phyloP scores from a whole-genome alignment of 2,113 vertebrate genomes.

The Silurus asotus region DNA sequence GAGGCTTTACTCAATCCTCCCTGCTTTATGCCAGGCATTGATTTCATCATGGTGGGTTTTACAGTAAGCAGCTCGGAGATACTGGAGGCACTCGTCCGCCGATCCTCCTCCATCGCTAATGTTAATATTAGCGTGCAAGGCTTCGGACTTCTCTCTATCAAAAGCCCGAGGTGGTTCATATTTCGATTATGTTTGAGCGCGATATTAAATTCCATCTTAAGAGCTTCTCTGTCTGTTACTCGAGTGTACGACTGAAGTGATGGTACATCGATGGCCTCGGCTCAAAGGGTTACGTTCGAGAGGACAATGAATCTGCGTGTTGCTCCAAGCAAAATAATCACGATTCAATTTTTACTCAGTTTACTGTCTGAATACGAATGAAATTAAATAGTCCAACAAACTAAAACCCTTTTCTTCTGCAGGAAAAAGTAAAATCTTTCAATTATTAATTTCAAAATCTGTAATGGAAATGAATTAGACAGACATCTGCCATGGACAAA shows the following conservation, averaged over 20 bases:
- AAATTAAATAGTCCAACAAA: too few relatives aligned
- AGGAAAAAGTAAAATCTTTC: too few relatives aligned
- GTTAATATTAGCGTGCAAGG: constrained; percentile 6
- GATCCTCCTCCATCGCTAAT: not conserved
- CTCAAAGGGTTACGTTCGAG: constrained; percentile 1
- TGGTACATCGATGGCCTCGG: not conserved
- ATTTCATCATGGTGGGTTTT: constrained; percentile 37
- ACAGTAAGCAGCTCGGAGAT: constrained; percentile 34
- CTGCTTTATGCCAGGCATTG: constrained; percentile 17
- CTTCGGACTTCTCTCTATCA: not conserved
- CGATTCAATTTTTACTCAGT: not conserved
- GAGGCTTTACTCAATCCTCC: constrained; percentile 8
- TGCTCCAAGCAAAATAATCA: not conserved
- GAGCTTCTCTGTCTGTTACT: not conserved
- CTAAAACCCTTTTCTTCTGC: too few relatives aligned
- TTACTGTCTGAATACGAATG: not conserved
- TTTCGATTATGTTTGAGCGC: not conserved
- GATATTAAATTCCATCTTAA: not conserved
- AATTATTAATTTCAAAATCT: too few relatives aligned
- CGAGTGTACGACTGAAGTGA: constrained; percentile 3
- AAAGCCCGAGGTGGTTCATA: not conserved
- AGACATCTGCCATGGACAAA: not conserved
- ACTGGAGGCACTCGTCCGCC: constrained; percentile 7
- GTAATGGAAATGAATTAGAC: not conserved
- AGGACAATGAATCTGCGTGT: not conserved